phyloP scores from a whole-genome alignment of 2,797 vertebrate genomes.

The Vireo griseus region DNA sequence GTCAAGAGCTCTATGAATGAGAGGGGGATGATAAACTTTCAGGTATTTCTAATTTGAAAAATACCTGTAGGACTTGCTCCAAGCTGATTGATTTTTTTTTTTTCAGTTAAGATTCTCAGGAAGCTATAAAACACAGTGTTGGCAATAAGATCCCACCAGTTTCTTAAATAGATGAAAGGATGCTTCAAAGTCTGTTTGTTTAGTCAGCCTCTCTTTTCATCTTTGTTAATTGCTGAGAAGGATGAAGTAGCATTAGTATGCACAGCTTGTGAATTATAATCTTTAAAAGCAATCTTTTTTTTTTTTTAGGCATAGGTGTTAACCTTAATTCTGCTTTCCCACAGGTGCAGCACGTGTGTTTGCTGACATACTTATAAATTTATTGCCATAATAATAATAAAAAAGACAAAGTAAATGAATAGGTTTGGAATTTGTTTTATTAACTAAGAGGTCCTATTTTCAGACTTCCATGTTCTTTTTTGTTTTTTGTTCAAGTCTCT shows the following conservation, averaged over 20 bases:
- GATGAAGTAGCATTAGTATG: constrained; percentile 24
- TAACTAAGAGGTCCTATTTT: neutral
- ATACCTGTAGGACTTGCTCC: constrained; percentile 48
- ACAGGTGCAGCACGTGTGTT: neutral
- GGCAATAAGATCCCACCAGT: constrained; percentile 4
- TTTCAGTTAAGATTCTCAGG: neutral
- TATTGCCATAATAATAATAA: neutral
- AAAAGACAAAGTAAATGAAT: neutral
- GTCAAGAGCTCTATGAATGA: neutral
- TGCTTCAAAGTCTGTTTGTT: constrained; percentile 62
- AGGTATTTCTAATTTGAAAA: constrained; percentile 46
- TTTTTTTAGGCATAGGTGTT: constrained; percentile 9
- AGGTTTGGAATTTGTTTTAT: neutral
- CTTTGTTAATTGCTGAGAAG: constrained; percentile 53
- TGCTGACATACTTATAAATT: neutral
- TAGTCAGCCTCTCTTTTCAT: constrained; percentile 57
- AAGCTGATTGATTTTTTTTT: neutral
- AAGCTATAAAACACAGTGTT: constrained; percentile 49
- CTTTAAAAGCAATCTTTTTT: neutral
- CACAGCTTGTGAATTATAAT: neutral
- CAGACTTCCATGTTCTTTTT: neutral
- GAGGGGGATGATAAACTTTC: constrained; percentile 11
- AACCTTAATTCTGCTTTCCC: neutral
- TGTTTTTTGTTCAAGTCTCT: neutral
- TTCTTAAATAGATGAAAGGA: constrained; percentile 58